Evolutionary conservation across 2,113 vertebrate species (phyloP).

Genomic region (Syrrhaptes paradoxus): DNA sequence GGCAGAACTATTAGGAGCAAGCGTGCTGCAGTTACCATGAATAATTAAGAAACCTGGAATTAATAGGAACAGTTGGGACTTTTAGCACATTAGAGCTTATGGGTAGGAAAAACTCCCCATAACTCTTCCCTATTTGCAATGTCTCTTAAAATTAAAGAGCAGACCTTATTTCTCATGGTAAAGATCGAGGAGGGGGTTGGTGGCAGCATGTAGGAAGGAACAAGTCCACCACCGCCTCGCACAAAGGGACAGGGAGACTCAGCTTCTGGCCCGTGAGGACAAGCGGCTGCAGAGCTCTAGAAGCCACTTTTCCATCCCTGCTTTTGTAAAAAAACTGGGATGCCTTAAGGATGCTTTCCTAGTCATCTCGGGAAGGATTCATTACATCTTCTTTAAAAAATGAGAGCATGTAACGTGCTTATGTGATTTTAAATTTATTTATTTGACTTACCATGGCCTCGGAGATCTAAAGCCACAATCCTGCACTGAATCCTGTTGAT

Average conservation of each 20-base stretch:
- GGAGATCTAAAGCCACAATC: constrained; percentile 93
- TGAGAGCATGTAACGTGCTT: rapidly evolving
- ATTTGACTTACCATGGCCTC: constrained; percentile 86
- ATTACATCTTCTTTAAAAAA: not conserved
- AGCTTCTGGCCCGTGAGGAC: not conserved
- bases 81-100: not conserved
- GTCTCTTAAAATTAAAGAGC: not conserved
- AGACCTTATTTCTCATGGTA: not conserved
- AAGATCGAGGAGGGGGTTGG: not conserved
- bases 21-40: not conserved
- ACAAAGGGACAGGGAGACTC: not conserved
- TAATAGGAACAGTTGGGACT: not conserved
- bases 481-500: constrained; percentile 90
- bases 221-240: not conserved
- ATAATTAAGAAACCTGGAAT: not conserved
- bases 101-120: not conserved
- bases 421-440: not conserved
- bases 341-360: not conserved
- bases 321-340: not conserved
- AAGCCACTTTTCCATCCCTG: not conserved
- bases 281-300: not conserved
- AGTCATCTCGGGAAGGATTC: not conserved
- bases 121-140: not conserved
- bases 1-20: not conserved
- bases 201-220: not conserved